Evolutionary conservation across 2,888 invertebrate genomes (phyloP).

Genomic region (Zaprionus bogoriensis): DNA sequence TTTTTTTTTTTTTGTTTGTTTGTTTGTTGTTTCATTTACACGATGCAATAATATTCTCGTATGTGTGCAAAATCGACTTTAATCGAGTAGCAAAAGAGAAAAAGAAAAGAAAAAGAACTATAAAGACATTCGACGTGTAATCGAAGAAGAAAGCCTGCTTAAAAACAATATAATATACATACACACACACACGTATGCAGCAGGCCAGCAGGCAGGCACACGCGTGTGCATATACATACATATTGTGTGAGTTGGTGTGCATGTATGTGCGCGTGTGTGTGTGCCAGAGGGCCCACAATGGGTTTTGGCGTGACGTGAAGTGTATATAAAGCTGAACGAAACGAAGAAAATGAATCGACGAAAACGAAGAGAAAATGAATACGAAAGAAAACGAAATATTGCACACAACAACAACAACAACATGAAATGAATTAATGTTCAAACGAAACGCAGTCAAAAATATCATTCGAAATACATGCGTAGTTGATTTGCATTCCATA

Average conservation of each 20-base stretch:
- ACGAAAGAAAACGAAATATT: constrained; percentile 48
- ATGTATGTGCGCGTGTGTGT: not conserved
- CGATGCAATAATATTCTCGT: too few species aligned
- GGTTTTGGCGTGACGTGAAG: constrained; percentile 70
- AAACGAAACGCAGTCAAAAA: constrained; percentile 29
- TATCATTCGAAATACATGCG: constrained; percentile 48
- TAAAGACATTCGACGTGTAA: constrained; percentile 51
- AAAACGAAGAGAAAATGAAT: constrained; percentile 55
- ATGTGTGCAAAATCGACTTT: too few species aligned
- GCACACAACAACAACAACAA: constrained; percentile 69
- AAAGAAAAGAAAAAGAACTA: constrained; percentile 16
- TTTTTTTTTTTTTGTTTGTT: constrained; percentile 32
- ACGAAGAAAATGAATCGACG: constrained; percentile 52
- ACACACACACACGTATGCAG: constrained; percentile 44
- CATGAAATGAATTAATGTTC: constrained; percentile 61
- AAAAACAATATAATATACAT: constrained; percentile 55
- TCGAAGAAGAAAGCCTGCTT: constrained; percentile 24
- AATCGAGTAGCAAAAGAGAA: constrained; percentile 16
- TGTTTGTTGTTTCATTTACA: constrained; percentile 26
- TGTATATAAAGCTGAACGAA: constrained; percentile 53
- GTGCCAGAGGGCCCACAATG: constrained; percentile 37
- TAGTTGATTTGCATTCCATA: constrained; percentile 33
- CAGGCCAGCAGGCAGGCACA: constrained; percentile 28
- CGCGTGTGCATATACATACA: constrained; percentile 41
- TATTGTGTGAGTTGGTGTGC: constrained; percentile 20